Percentiles rank a stretch among this genome's conserved stretches.
Conservation (phyloP, 2,113 vertebrate genomes). For the Potamarius usumacintae region DNA sequence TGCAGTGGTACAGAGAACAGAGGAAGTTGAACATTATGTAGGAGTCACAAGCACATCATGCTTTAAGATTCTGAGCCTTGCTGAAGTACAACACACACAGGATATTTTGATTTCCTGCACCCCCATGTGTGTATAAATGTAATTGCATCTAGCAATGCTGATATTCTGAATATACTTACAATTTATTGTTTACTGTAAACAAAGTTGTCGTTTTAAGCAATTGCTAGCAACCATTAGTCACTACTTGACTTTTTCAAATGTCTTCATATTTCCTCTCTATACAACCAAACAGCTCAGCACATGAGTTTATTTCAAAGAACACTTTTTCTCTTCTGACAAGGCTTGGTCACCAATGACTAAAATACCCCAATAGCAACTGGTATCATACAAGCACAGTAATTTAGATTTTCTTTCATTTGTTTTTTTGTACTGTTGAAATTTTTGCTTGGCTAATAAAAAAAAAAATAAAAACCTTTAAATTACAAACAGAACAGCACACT, state of each 20-base stretch:
- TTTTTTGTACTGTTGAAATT: neutral
- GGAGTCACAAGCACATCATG: neutral
- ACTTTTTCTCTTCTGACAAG: neutral
- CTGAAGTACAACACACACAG: neutral
- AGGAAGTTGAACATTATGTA: neutral
- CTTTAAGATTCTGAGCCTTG: neutral
- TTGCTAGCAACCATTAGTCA: neutral
- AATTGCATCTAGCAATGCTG: neutral
- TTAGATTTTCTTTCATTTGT: neutral
- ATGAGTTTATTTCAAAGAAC: neutral
- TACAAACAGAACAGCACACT: neutral
- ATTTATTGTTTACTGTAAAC: too few species aligned
- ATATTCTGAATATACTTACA: neutral
- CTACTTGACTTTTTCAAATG: neutral
- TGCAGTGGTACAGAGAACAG: neutral
- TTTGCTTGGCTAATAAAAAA: neutral
- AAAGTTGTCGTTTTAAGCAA: too few species aligned
- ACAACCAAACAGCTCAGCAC: neutral
- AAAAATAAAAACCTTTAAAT: neutral
- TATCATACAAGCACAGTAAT: neutral
- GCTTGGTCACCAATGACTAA: neutral
- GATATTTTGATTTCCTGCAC: neutral
- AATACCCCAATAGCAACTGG: neutral
- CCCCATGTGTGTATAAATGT: constrained; percentile 8
- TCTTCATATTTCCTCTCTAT: neutral